Conservation (phyloP, 1,140 invertebrate genomes). For the Phocides pigmalion region DNA sequence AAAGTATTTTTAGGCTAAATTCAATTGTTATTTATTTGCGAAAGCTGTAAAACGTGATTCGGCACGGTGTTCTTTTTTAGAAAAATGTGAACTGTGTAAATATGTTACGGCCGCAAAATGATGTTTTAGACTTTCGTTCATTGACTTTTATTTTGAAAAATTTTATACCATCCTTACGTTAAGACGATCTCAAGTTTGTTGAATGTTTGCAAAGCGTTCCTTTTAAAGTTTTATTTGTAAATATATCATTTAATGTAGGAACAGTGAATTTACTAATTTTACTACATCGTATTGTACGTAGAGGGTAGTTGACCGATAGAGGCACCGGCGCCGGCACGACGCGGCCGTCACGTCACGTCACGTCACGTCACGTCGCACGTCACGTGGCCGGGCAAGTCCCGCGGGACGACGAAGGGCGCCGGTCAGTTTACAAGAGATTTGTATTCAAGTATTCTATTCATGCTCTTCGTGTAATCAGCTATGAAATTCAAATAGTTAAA, state of each 20-base stretch:
- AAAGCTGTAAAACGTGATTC: constrained; percentile 76
- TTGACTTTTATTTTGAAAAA: constrained; percentile 75
- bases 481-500: constrained; percentile 71
- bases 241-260: constrained; percentile 80
- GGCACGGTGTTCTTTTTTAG: constrained; percentile 60
- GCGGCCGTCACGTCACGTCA: neutral
- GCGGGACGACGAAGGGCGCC: constrained; percentile 24
- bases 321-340: constrained; percentile 29
- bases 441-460: constrained; percentile 72
- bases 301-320: constrained; percentile 32
- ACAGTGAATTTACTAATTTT: constrained; percentile 80
- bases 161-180: constrained; percentile 82
- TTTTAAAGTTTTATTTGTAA: constrained; percentile 84
- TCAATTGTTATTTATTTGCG: constrained; percentile 83
- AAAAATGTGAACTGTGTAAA: constrained; percentile 67
- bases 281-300: constrained; percentile 58
- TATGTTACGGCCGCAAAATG: constrained; percentile 62
- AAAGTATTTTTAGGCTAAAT: constrained; percentile 82
- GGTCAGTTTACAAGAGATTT: constrained; percentile 59
- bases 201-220: constrained; percentile 83
- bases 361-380: constrained; percentile 1
- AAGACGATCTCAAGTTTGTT: constrained; percentile 84
- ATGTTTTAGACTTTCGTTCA: constrained; percentile 73
- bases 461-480: constrained; percentile 78
- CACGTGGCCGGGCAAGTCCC: neutral